Evolutionary conservation across 2,888 invertebrate species (phyloP), one percentile per base, ranked within the genome.

Genomic region (Villa cingulata): DNA sequence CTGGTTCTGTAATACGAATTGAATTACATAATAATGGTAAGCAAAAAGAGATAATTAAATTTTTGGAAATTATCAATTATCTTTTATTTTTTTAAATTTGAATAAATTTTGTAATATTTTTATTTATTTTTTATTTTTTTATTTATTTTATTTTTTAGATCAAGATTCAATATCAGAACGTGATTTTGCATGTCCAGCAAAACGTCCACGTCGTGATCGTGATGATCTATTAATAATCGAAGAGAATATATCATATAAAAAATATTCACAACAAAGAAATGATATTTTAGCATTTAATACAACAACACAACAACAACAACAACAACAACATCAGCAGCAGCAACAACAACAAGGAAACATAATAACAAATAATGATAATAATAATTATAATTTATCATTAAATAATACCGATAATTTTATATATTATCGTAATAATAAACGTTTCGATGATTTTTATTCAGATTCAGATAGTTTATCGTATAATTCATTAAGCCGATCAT

Each of bases 1-100:
- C 85, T 46, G 86, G 85, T 57, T 86, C 85, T 53, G 87, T 87
- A 50, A 86, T 87, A 55, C 76, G 80, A 60, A 78, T 82, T 54
- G 78, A 78, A 56, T 70, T 75, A 49, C 64, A 57, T 51, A 62
- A 64, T 55, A 68, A 45, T n/a, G 15, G 20, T n/a, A 45, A 36
- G 20, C 39, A 20, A 19, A 40, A 40, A 19, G 15, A 40, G n/a
- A 37, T n/a, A n/a, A n/a, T n/a, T n/a, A n/a, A n/a, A n/a, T n/a
- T n/a, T n/a, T n/a, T n/a, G n/a, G n/a, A n/a, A n/a, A n/a, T n/a
- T n/a, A n/a, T n/a, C n/a, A n/a, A n/a, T n/a, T n/a, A n/a, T n/a
- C n/a, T n/a, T n/a, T n/a, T n/a, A n/a, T n/a, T n/a, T n/a, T n/a
- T 16, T 29, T 16, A 29, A 38, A 27, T 23, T 39, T 39, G 7